These are phyloP conservation scores for Thaleichthys pacificus DNA, from an alignment of 2,797 vertebrate genomes.

Conservation along the genomic window DNA sequence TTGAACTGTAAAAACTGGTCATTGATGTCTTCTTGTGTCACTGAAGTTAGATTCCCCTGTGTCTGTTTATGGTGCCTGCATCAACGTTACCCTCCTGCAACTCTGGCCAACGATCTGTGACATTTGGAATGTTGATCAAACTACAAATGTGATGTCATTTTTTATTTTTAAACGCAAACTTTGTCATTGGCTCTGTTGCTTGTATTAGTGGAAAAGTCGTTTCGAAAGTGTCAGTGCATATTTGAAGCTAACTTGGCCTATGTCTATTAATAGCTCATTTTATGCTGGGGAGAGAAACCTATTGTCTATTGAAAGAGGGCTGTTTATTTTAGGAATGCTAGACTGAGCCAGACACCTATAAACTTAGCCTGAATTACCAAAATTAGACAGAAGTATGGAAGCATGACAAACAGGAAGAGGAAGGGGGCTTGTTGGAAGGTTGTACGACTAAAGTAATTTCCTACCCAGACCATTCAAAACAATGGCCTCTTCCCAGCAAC, in stretches of 20 bases:
- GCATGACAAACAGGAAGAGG: constrained; percentile 18
- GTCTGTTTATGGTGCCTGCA: no score
- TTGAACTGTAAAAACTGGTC: no score
- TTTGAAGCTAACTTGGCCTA: background rate
- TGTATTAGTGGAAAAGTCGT: background rate
- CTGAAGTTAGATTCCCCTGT: no score
- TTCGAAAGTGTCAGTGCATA: background rate
- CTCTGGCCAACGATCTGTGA: no score
- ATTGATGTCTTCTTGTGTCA: no score
- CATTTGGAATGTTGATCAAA: no score
- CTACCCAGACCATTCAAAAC: constrained; percentile 15
- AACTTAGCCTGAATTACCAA: background rate
- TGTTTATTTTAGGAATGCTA: constrained; percentile 8
- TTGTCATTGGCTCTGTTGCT: background rate
- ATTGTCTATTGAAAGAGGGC: constrained; percentile 25
- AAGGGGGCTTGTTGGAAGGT: background rate
- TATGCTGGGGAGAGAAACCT: constrained; percentile 11
- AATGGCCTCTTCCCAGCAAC: constrained; percentile 28
- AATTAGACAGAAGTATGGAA: constrained; percentile 34
- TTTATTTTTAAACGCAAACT: no score
- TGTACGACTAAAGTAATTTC: constrained; percentile 40
- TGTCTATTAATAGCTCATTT: constrained; percentile 6
- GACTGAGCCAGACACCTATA: background rate
- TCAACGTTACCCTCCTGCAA: no score
- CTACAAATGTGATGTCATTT: no score